A percentile compares a stretch with the other conserved stretches of the same genome.
These are phyloP conservation scores for Psittacus erithacus DNA, from an alignment of 2,113 vertebrate genomes.

Conservation along the genomic window DNA sequence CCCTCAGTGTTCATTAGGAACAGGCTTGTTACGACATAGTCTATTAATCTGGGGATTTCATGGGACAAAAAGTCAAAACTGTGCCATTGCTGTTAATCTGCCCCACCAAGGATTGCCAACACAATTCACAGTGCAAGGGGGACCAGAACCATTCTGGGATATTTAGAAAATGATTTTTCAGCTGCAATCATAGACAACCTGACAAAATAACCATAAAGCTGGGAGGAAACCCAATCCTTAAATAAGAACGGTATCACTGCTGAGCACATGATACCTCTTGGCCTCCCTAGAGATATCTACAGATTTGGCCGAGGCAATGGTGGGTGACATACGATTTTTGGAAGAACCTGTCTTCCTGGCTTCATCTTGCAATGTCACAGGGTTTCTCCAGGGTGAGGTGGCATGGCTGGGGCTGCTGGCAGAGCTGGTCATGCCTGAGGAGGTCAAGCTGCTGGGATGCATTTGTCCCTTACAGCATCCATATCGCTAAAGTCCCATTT, in stretches of 20 bases:
- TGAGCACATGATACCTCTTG: not conserved
- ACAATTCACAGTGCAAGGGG: not conserved
- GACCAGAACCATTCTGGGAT: not conserved
- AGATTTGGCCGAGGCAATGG: not conserved
- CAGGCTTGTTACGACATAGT: not conserved
- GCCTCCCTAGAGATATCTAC: not conserved
- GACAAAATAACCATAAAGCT: not conserved
- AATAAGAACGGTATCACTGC: not conserved
- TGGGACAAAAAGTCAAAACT: not conserved
- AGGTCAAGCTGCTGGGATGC: slow-evolving; percentile 32
- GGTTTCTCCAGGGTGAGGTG: not conserved
- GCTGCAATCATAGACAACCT: not conserved
- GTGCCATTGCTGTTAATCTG: not conserved
- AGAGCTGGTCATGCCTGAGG: not conserved
- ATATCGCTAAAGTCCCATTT: slow-evolving; percentile 45
- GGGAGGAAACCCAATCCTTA: not conserved
- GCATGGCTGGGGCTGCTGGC: not conserved
- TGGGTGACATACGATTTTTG: not conserved
- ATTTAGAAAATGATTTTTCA: not conserved
- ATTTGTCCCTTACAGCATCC: slow-evolving; percentile 60
- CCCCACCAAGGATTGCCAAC: not conserved
- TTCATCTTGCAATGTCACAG: not conserved
- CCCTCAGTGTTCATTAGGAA: not conserved
- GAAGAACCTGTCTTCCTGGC: not conserved
- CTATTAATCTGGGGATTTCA: not conserved